These are phyloP conservation scores for Porites cylindrica DNA, from an alignment of 92 coral and sea anemone species.

Conservation along the genomic window DNA sequence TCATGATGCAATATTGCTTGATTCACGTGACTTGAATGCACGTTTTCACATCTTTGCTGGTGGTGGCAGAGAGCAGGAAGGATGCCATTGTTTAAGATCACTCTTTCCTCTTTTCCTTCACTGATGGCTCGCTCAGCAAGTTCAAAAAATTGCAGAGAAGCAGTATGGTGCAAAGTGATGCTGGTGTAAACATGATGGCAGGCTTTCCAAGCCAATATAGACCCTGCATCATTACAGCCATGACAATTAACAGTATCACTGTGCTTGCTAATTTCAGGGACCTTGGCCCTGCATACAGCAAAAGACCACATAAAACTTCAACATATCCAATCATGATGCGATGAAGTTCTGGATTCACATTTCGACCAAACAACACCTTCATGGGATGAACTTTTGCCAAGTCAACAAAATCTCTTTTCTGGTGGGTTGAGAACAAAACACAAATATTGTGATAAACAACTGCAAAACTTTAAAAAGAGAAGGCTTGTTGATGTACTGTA, in stretches of 20 bases:
- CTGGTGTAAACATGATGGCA: conserved; percentile 38
- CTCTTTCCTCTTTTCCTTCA: conserved; percentile 27
- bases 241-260: conserved; percentile 57
- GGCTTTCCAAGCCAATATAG: conserved; percentile 56
- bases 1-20: too few species aligned
- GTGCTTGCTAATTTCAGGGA: conserved; percentile 56
- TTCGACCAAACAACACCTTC: conserved; percentile 65
- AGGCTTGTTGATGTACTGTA: background rate
- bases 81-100: background rate
- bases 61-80: background rate
- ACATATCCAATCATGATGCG: conserved; percentile 69
- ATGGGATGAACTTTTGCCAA: conserved; percentile 74
- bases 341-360: conserved; percentile 57
- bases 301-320: conserved; percentile 67
- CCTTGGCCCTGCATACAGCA: conserved; percentile 69
- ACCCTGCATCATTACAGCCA: conserved; percentile 70
- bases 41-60: background rate
- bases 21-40: background rate
- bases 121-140: conserved; percentile 15
- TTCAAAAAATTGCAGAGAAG: conserved; percentile 18
- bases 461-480: background rate
- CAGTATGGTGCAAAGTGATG: conserved; percentile 38
- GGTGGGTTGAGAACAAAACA: background rate
- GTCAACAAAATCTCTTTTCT: conserved; percentile 73
- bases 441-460: background rate